These are phyloP conservation scores for Halcyon malimbica DNA, from an alignment of 2,113 vertebrate genomes.

Conservation along the genomic window DNA sequence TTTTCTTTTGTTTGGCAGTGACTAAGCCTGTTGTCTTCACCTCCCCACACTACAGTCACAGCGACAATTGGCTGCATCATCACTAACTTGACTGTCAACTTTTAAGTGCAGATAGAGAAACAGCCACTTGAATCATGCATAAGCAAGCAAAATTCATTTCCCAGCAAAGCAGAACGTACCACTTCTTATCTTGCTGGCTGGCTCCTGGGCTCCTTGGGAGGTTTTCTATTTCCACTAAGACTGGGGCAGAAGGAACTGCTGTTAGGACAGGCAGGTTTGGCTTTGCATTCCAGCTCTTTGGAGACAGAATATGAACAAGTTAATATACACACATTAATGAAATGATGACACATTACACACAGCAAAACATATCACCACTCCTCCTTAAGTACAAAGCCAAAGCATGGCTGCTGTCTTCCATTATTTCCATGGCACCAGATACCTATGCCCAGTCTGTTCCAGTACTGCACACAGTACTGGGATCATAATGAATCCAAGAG, in stretches of 20 bases:
- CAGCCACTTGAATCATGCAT: neutral
- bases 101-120: conserved; percentile 42
- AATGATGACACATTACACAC: neutral
- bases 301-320: conserved; percentile 65
- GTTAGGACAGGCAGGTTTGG: conserved; percentile 61
- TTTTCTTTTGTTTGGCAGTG: neutral
- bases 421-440: neutral
- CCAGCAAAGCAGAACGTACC: conserved; percentile 77
- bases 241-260: conserved; percentile 71
- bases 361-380: neutral
- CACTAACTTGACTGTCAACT: neutral
- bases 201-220: conserved; percentile 84
- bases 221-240: conserved; percentile 86
- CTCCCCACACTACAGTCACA: neutral
- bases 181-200: conserved; percentile 83
- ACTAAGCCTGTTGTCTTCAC: neutral
- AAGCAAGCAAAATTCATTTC: conserved; percentile 25
- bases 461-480: neutral
- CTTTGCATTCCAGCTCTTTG: conserved; percentile 73
- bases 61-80: neutral
- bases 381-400: neutral
- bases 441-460: neutral
- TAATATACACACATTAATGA: neutral
- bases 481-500: neutral
- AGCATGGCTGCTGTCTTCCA: neutral